Base-by-base conservation (phyloP, 2,113 vertebrate genomes). In the human (Homo sapiens) region DNA sequence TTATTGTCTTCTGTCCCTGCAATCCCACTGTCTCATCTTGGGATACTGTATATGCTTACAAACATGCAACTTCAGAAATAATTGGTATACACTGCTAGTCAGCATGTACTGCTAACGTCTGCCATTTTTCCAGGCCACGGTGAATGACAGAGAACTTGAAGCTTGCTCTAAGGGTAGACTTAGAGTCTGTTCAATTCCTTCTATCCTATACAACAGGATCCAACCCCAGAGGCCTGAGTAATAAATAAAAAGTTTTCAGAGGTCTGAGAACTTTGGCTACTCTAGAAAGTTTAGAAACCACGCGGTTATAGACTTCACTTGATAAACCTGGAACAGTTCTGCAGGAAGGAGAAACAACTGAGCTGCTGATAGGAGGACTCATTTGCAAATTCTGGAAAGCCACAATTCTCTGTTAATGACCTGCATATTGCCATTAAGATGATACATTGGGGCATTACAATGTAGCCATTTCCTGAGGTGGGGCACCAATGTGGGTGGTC, bases 41-140 rank as follows among this genome's bases (percentile, higher is more conserved):
- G 52, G 14, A 18, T 32, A 32, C 52, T 57, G 5, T 14, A 6
- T 52, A 3, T 45, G n/a, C n/a, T 40, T 59, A 1, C 25, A 38
- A 64, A 81, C 6, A 30, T 68, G 55, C 43, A 17, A 32, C 61
- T 89, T 76, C 35, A 57, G 85, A 81, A 83, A 38, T 38, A 11
- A 16, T 50, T 3, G 2, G 1, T 30, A 5, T 16, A 1, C 7
- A 18, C 32, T 32, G 25, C 17, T 45, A 30, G 12, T 50, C n/a
- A 70, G n/a, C 27, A 18, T 23, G 20, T 76, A 6, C 55, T 23
- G n/a, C 48, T 45, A 14, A 38, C 20, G 35, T 43, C 64, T 23
- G 48, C 32, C 66, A 1, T 13, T 64, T 61, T 25, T 72, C 57
- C 23, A 48, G 64, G 75, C 20, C 22, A 10, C n/a, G 0, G 0